phyloP scores from a whole-genome alignment of 2,797 vertebrate genomes.

The Cynopterus sphinx region DNA sequence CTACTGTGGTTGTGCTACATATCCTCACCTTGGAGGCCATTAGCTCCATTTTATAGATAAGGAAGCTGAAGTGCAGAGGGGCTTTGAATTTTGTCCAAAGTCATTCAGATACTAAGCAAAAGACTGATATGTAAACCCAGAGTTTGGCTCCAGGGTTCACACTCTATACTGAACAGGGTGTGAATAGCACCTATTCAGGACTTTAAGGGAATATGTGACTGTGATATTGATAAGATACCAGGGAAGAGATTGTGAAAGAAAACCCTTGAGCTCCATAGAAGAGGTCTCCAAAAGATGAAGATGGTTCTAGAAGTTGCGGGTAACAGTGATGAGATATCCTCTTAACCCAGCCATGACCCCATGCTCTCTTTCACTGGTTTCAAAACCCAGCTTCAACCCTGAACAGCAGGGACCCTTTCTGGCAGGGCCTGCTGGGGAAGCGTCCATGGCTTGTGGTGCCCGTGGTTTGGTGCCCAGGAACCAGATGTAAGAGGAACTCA shows the following conservation, averaged over 20 bases:
- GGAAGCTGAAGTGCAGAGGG: neutral
- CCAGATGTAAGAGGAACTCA: neutral
- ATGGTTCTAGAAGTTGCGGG: neutral
- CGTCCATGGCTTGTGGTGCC: neutral
- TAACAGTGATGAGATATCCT: neutral
- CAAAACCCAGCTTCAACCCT: neutral
- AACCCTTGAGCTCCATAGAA: neutral
- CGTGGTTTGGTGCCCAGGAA: neutral
- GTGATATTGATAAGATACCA: neutral
- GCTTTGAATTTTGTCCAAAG: neutral
- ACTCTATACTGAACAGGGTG: accelerated
- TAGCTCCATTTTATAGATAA: neutral
- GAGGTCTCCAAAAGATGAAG: neutral
- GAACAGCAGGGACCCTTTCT: neutral
- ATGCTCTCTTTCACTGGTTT: neutral
- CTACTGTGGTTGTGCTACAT: no score
- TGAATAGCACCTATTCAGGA: neutral
- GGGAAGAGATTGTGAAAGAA: no score
- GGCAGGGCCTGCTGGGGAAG: neutral
- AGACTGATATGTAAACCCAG: neutral
- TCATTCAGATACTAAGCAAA: neutral
- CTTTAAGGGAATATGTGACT: neutral
- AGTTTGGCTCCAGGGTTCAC: neutral
- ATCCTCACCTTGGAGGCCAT: neutral
- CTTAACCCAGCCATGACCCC: neutral